phyloP scores from a whole-genome alignment of 2,888 invertebrate genomes.

The Lithophane semibrunnea region DNA sequence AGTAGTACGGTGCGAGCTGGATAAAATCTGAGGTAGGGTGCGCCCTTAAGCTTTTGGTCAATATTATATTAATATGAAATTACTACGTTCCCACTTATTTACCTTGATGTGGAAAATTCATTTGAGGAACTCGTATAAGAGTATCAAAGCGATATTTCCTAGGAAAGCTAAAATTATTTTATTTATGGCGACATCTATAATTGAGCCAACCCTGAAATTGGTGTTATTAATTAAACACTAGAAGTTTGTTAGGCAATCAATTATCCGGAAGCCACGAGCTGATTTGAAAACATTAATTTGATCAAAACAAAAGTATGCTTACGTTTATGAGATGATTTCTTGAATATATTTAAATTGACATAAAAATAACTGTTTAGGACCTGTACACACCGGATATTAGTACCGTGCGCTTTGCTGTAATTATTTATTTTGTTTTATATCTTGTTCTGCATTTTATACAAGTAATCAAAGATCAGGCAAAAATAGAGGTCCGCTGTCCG shows the following conservation, averaged over 20 bases:
- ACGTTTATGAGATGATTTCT: not conserved
- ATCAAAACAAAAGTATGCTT: not conserved
- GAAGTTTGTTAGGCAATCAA: not conserved
- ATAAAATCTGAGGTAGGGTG: too few species aligned
- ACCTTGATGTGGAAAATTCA: not conserved
- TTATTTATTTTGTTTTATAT: too few species aligned
- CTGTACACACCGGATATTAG: not conserved
- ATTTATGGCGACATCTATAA: not conserved
- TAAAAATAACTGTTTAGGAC: not conserved
- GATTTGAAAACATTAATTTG: not conserved
- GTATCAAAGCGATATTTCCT: not conserved
- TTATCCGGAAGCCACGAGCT: not conserved
- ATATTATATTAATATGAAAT: too few species aligned
- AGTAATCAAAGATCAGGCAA: too few species aligned
- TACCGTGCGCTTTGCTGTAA: too few species aligned
- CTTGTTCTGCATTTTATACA: too few species aligned
- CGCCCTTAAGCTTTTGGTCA: too few species aligned
- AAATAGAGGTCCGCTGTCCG: too few species aligned
- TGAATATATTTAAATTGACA: not conserved
- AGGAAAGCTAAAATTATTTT: not conserved
- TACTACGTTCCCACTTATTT: not conserved
- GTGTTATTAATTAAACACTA: not conserved
- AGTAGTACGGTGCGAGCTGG: too few species aligned
- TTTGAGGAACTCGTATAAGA: not conserved
- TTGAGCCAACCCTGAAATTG: slow-evolving; percentile 6